A percentile compares a stretch with the other conserved stretches of the same genome.
Evolutionary conservation across 35 echinoderm and acorn worm species (phyloP).

Genomic region (Ophioderma brevispina): DNA sequence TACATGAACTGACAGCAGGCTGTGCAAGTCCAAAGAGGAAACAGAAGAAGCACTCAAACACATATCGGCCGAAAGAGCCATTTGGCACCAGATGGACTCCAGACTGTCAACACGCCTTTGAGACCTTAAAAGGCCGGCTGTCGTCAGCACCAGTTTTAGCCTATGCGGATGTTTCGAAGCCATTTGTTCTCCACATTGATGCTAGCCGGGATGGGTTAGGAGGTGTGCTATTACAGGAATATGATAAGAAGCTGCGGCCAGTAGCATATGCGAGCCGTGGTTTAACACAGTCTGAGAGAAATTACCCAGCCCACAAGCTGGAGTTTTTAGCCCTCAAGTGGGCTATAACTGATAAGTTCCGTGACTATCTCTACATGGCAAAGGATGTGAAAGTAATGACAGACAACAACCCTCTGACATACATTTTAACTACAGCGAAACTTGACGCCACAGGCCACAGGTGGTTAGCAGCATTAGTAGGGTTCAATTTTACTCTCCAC

Average conservation of each 20-base stretch:
- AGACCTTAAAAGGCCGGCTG: background rate
- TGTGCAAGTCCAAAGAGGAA: background rate
- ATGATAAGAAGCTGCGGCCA: background rate
- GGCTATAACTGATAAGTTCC: conserved; percentile 69
- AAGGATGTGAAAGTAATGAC: conserved; percentile 29
- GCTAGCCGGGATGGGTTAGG: conserved; percentile 40
- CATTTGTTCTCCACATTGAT: conserved; percentile 49
- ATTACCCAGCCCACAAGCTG: conserved; percentile 76
- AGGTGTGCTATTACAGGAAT: conserved; percentile 19
- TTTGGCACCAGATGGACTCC: background rate
- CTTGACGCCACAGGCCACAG: conserved; percentile 43
- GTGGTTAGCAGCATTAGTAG: conserved; percentile 3
- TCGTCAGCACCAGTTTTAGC: conserved; percentile 41
- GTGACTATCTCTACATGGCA: conserved; percentile 46
- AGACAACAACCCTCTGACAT: conserved; percentile 33
- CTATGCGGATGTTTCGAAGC: conserved; percentile 21
- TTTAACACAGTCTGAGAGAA: background rate
- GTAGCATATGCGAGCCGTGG: conserved; percentile 40
- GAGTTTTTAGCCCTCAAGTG: conserved; percentile 73
- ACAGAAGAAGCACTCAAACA: too few species aligned
- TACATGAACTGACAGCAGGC: conserved; percentile 39
- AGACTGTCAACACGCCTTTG: conserved; percentile 9
- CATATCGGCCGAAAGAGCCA: background rate
- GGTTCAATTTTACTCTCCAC: conserved; percentile 31
- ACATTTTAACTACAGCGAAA: conserved; percentile 25